phyloP scores from a whole-genome alignment of 2,888 invertebrate species.

The Cantharis rufa region DNA sequence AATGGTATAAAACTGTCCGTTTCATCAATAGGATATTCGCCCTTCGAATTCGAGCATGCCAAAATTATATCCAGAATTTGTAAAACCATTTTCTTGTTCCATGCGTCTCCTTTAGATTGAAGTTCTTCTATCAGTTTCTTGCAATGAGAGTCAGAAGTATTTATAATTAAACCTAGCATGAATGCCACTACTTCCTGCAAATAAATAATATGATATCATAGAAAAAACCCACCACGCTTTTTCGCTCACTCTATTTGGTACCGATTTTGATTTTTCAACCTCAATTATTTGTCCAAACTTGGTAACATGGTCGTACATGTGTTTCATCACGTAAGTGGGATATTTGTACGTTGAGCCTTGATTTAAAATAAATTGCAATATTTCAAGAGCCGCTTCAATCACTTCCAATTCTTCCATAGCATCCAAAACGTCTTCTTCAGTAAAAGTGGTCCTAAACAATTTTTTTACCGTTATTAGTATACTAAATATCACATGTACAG shows the following conservation, averaged over 20 bases:
- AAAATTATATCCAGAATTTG: conserved; percentile 74
- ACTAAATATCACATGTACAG: too few species aligned
- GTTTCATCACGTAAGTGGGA: conserved; percentile 56
- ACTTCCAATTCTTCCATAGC: conserved; percentile 62
- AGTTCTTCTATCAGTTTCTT: conserved; percentile 60
- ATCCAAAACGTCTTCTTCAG: conserved; percentile 56
- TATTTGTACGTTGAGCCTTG: conserved; percentile 68
- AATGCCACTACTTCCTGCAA: conserved; percentile 71
- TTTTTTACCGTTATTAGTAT: too few species aligned
- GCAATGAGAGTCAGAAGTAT: conserved; percentile 74
- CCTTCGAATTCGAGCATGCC: conserved; percentile 78
- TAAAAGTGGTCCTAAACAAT: conserved; percentile 50
- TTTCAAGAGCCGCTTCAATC: conserved; percentile 67
- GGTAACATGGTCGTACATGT: conserved; percentile 63
- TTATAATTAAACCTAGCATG: conserved; percentile 70
- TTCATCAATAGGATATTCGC: conserved; percentile 87
- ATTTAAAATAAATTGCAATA: conserved; percentile 62
- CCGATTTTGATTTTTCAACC: conserved; percentile 52
- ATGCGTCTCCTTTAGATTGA: conserved; percentile 54
- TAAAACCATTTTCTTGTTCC: conserved; percentile 61
- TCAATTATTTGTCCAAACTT: conserved; percentile 62
- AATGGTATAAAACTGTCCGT: conserved; percentile 83
- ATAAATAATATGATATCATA: conserved; percentile 10
- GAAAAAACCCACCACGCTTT: background rate
- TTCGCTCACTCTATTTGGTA: conserved; percentile 49